Percentiles rank a stretch among this genome's conserved stretches.
phyloP scores from a whole-genome alignment of 2,797 vertebrate genomes.

The Phaenicophaeus curvirostris region DNA sequence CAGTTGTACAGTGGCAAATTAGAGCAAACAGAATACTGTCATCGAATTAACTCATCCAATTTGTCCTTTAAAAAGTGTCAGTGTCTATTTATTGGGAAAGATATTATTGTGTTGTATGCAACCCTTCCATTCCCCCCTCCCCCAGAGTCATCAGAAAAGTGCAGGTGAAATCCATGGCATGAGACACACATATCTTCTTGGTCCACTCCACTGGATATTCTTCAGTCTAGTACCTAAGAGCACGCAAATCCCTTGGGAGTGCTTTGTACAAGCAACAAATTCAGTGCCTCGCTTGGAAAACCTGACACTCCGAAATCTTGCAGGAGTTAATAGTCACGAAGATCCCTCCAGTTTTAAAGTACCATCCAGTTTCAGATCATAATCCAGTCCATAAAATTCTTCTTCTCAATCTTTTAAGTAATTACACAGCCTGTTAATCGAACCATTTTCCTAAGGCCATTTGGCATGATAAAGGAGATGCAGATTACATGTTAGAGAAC shows the following conservation, averaged over 20 bases:
- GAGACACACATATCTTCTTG: slow-evolving; percentile 35
- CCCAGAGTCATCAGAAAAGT: slow-evolving; percentile 36
- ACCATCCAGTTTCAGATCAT: slow-evolving; percentile 23
- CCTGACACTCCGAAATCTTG: neutral
- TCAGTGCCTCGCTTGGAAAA: neutral
- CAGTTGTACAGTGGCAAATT: neutral
- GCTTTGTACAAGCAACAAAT: neutral
- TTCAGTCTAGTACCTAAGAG: slow-evolving; percentile 33
- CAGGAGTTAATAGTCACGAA: neutral
- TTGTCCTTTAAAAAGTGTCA: neutral
- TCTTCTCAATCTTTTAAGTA: neutral
- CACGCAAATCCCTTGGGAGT: neutral
- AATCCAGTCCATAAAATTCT: neutral
- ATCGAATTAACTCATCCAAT: neutral
- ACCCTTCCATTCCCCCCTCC: neutral
- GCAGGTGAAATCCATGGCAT: slow-evolving; percentile 46
- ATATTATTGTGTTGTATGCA: neutral
- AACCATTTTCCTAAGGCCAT: neutral
- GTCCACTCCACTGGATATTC: slow-evolving; percentile 22
- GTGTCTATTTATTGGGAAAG: neutral
- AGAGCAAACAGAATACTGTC: slow-evolving; percentile 3
- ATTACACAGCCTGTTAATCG: neutral
- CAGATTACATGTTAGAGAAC: slow-evolving; percentile 6
- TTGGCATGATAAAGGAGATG: slow-evolving; percentile 5
- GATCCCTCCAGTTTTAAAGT: neutral